Base-by-base conservation (phyloP, 2,113 vertebrate genomes). In the Lonchura striata region DNA sequence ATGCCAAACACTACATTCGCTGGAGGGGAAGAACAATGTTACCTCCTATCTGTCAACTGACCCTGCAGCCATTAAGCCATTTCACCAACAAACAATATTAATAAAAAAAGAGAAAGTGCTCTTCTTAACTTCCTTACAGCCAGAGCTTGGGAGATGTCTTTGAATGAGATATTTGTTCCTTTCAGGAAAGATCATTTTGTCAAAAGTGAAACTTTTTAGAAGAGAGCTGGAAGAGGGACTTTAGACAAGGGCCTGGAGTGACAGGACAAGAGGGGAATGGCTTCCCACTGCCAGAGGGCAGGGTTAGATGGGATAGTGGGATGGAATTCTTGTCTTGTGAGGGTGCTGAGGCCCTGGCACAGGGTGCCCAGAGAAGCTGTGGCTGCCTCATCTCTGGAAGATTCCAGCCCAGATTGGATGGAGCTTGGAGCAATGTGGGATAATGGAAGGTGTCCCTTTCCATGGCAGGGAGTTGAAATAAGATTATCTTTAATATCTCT, bases 31-130 rank as follows among this genome's bases (percentile, higher is more conserved):
- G 90, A 84, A 95, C 94, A 92, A 93, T 86, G 54, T 93, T 80
- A 46, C 84, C 90, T 78, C 72, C 81, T 82, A 31, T 75, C 56
- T 69, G 91, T 78, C 94, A 88, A 37, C 69, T 90, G 90, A 96
- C 86, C 92, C 85, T 68, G 72, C 57, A 95, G 93, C 92, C 94
- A 97, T 95, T 96, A 96, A 94, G 77, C 80, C 80, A 16, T 90
- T 86, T 92, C 69, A 72, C 88, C 85, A 96, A 96, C 92, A 96
- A 96, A 93, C 63, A 95, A 68, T 90, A 97, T 90, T 86, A 94
- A 96, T 92, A 82, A 95, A 92, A 88, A 96, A 91, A 68, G 72
- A 41, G 92, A 93, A 97, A 96, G 85, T 75, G 82, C 68, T 90
- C 24, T 35, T 92, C 63, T 90, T 82, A 46, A 90, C 85, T 92